Base-by-base conservation (phyloP, 2,888 invertebrate species). In the Melipona beecheii region DNA sequence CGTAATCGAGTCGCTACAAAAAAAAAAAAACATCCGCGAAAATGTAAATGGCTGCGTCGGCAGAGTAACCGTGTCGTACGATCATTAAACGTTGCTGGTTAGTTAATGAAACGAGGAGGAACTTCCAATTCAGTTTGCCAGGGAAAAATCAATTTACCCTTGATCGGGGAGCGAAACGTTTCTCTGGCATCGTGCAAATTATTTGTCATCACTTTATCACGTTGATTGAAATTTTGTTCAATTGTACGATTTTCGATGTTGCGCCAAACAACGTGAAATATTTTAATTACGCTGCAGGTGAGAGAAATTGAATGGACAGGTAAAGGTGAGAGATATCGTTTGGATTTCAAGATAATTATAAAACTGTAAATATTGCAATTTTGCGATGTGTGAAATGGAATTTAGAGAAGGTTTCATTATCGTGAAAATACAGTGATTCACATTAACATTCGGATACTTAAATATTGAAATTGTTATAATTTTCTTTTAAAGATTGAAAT, bases 11-110 rank as follows among this genome's bases (percentile, higher is more conserved):
- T 31, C 21, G 52, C 49, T 13, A 62, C 68, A 60, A 74, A 31
- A 31, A 31, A 31, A 3, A 31, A 31, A 31, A 31, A 31, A 86
- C 84, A 86, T 83, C 81, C 70, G 77, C 69, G 76, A 73, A 75
- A 81, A 68, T 50, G 49, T 68, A 50, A n/a, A 50, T 19, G 68
- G 21, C 64, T 64, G 13, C 21, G 64, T 64, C 31, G 21, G 64
- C 6, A 36, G 36, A 11, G 43, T 9, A 36, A 36, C 64, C 64
- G 21, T 64, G 36, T 36, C 64, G 21, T 21, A 36, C 21, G 15
- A 36, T 36, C 64, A 36, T 64, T 64, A 36, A 64, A 64, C 3
- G 64, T 64, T 64, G 21, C 64, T 31, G 31, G 62, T 19, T 5
- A 21, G 36, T 36, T 64, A 64, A 64, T 64, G 36, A 21, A 64